These are phyloP conservation scores for Ormyrus thymus DNA, from an alignment of 2,888 invertebrate genomes.

Conservation along the genomic window DNA sequence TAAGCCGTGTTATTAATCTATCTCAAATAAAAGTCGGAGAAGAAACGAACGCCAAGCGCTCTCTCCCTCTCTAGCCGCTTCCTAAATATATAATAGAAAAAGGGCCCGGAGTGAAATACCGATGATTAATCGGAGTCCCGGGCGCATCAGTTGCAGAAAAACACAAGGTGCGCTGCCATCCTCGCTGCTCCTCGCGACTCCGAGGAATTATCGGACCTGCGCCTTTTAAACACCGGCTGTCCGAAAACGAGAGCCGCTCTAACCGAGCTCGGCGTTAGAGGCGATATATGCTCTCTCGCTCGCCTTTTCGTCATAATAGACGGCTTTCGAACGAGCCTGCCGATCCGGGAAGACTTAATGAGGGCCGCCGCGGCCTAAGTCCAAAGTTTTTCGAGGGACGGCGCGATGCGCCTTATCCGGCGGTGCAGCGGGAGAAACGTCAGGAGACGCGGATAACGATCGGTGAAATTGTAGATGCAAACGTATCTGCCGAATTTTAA, in stretches of 20 bases:
- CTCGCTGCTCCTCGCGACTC: background rate
- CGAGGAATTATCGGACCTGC: slow-evolving; percentile 35
- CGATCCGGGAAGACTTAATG: slow-evolving; percentile 50
- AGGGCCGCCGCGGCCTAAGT: slow-evolving; percentile 23
- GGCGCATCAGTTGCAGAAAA: slow-evolving; percentile 53
- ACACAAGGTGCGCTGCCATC: slow-evolving; percentile 45
- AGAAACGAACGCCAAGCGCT: slow-evolving; percentile 5
- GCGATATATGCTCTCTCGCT: background rate
- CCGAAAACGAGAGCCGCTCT: slow-evolving; percentile 22
- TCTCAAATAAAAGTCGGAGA: slow-evolving; percentile 39
- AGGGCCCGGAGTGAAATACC: slow-evolving; percentile 34
- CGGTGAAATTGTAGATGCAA: slow-evolving; percentile 27
- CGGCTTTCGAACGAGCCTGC: slow-evolving; percentile 36
- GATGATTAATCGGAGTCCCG: slow-evolving; percentile 52
- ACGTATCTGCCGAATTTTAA: slow-evolving; percentile 36
- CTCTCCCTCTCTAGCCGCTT: background rate
- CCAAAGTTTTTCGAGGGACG: background rate
- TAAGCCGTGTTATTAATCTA: slow-evolving; percentile 50
- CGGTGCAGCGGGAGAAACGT: background rate
- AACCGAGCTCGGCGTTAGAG: background rate
- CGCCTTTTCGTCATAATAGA: slow-evolving; percentile 46
- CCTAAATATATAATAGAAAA: slow-evolving; percentile 27
- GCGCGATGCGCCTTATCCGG: background rate
- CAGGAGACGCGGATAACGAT: slow-evolving; percentile 15
- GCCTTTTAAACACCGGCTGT: slow-evolving; percentile 54